phyloP scores from a whole-genome alignment of 2,797 vertebrate genomes.

The Microtus agrestis region DNA sequence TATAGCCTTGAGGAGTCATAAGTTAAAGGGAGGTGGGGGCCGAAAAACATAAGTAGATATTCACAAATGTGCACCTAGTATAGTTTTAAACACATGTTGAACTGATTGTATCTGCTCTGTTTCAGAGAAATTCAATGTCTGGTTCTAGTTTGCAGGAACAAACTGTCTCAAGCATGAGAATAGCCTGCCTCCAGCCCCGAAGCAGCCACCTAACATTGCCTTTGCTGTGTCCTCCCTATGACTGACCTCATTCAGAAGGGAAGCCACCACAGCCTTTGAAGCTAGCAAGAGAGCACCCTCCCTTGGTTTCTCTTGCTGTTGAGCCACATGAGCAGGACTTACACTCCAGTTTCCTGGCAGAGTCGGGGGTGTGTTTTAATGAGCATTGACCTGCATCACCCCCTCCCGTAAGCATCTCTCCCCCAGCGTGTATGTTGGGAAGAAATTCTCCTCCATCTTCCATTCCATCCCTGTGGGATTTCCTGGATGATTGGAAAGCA shows the following conservation, averaged over 20 bases:
- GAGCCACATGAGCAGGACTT: neutral
- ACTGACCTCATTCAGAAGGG: neutral
- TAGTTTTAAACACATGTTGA: conserved; percentile 50
- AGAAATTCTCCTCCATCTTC: neutral
- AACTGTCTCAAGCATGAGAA: conserved; percentile 13
- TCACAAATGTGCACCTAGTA: conserved; percentile 66
- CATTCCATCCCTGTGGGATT: neutral
- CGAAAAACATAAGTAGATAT: conserved; percentile 64
- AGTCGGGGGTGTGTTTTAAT: neutral
- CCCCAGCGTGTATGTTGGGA: neutral
- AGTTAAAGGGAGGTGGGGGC: conserved; percentile 34
- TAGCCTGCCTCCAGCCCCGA: neutral
- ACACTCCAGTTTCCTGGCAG: neutral
- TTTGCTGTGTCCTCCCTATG: neutral
- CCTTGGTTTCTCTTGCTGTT: neutral
- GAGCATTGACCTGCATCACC: neutral
- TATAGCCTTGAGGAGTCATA: conserved; percentile 66
- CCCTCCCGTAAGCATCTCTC: neutral
- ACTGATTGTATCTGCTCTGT: conserved; percentile 65
- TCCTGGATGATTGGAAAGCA: neutral
- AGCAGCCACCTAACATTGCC: neutral
- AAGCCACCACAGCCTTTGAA: neutral
- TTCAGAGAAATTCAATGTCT: conserved; percentile 67
- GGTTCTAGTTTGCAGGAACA: conserved; percentile 69
- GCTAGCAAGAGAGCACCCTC: neutral